Evolutionary conservation across 2,113 vertebrate genomes (phyloP), one percentile per base, ranked within the genome.

Genomic region (Hyaena hyaena): DNA sequence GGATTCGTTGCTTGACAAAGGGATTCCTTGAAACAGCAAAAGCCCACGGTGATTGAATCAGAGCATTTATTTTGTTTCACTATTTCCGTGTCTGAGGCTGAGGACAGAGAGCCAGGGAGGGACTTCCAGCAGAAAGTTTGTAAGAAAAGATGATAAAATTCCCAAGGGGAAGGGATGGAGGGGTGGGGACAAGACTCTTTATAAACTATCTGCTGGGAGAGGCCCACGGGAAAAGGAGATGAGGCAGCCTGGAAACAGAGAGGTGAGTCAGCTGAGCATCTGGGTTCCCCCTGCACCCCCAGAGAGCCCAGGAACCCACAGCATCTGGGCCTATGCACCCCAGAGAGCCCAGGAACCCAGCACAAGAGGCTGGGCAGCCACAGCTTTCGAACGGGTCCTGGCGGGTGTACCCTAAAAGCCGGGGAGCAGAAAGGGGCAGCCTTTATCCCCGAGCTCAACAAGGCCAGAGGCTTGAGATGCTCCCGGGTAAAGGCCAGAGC

Each of bases 1-100:
- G 87, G 80, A 81, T 93, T 95, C 93, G 90, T 81, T 71, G 74
- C 95, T 92, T 81, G 81, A 93, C 96, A 97, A 97, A 98, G 89
- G 81, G 55, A 88, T 93, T 97, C 96, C 93, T 96, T 93, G 91
- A 87, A 82, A 71, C 16, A 53, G 69, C 79, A n/a, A 79, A 81
- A 28, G 24, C 88, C 86, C 53, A 15, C 0, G 61, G 65, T 31
- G 33, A 39, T 39, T 39, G 39, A 63, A 19, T 4, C 11, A 53
- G 58, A 89, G 69, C 5, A 5, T 85, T 48, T 28, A 26, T 68
- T 94, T 85, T 74, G 50, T 92, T 69, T 93, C 77, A 5, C n/a
- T 63, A 43, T 58, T 93, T 80, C 87, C 48, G 85, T 65, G 68
- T 92, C 77, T 10, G 91, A 79, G 65, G 71, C n/a, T 14, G 39